Percentiles rank a stretch among this genome's conserved stretches.
Evolutionary conservation across 1,140 invertebrate species (phyloP).

Genomic region (Lerema accius): DNA sequence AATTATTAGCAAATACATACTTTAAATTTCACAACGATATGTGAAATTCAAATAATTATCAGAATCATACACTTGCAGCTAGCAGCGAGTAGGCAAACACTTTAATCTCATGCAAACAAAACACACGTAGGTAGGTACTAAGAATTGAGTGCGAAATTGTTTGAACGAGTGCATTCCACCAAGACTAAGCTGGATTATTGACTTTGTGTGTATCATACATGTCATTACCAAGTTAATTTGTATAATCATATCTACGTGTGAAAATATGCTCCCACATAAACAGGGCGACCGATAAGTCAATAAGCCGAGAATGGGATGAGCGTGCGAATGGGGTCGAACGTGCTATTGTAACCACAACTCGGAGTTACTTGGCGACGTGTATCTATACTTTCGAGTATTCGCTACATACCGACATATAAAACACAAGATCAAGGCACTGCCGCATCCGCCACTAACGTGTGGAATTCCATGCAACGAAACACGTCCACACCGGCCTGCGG

Average conservation of each 20-base stretch:
- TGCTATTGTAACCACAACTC: constrained; percentile 63
- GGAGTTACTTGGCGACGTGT: constrained; percentile 57
- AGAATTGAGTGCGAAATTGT: constrained; percentile 24
- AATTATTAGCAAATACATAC: background rate
- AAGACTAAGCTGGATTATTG: constrained; percentile 25
- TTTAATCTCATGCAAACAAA: constrained; percentile 31
- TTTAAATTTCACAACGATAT: constrained; percentile 6
- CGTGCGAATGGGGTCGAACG: constrained; percentile 75
- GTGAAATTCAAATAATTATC: constrained; percentile 26
- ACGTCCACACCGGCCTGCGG: constrained; percentile 53
- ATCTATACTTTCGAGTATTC: constrained; percentile 49
- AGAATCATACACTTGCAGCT: constrained; percentile 21
- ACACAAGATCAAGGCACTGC: constrained; percentile 67
- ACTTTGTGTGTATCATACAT: constrained; percentile 20
- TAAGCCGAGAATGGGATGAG: constrained; percentile 68
- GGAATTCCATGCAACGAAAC: constrained; percentile 62
- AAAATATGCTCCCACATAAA: constrained; percentile 62
- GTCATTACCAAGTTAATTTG: constrained; percentile 37
- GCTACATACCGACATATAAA: constrained; percentile 40
- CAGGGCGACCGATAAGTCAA: constrained; percentile 65
- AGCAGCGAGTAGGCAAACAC: constrained; percentile 23
- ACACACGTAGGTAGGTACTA: constrained; percentile 11
- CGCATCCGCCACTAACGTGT: constrained; percentile 65
- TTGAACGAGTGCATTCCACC: constrained; percentile 21
- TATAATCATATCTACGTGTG: constrained; percentile 42